Evolutionary conservation across 1,140 invertebrate genomes (phyloP).

Genomic region (Episyrphus balteatus): DNA sequence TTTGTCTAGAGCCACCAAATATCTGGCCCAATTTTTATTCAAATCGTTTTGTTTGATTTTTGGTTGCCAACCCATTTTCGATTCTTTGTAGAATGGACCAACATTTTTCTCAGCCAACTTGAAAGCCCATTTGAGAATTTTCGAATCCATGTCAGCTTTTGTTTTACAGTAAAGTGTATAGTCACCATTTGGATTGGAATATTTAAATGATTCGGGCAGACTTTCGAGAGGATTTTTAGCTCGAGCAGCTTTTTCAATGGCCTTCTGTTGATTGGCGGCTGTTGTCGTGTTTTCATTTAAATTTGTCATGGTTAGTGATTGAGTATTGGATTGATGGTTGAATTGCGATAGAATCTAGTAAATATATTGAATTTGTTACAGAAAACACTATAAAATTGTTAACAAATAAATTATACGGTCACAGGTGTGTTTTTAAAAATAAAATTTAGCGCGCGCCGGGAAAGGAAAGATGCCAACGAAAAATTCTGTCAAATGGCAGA

Average conservation of each 20-base stretch:
- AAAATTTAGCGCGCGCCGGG: too few species aligned
- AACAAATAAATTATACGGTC: too few species aligned
- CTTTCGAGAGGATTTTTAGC: conserved; percentile 26
- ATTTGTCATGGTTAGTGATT: conserved; percentile 14
- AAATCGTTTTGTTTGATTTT: conserved; percentile 51
- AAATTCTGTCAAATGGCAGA: too few species aligned
- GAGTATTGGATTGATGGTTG: background rate
- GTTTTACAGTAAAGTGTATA: conserved; percentile 24
- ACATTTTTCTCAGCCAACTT: conserved; percentile 55
- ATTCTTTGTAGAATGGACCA: conserved; percentile 44
- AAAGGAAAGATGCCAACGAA: too few species aligned
- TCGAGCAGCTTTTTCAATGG: conserved; percentile 22
- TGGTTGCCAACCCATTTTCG: conserved; percentile 53
- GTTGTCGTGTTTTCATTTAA: conserved; percentile 13
- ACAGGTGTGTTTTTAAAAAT: too few species aligned
- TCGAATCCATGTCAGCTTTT: conserved; percentile 27
- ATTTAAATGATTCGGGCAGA: conserved; percentile 7
- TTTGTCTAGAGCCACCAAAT: conserved; percentile 45
- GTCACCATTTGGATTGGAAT: conserved; percentile 13
- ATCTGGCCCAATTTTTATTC: conserved; percentile 51
- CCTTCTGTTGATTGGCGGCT: conserved; percentile 23
- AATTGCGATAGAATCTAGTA: too few species aligned
- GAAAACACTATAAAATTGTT: too few species aligned
- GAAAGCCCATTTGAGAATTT: conserved; percentile 47
- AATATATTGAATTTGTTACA: too few species aligned